Conservation (phyloP, 2,113 vertebrate genomes). For the Myotis yumanensis region DNA sequence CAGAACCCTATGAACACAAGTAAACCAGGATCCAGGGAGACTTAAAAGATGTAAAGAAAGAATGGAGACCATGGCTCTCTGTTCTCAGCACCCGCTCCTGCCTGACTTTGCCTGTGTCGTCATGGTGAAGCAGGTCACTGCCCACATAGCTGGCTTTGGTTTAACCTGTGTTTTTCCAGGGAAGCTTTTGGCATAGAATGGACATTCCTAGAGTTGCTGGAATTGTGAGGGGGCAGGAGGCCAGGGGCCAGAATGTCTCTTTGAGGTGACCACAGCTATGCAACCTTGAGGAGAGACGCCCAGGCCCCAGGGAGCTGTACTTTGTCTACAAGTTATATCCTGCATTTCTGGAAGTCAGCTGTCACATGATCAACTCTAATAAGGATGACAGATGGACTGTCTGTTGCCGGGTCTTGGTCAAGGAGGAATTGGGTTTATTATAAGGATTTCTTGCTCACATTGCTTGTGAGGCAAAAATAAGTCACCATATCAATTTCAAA, state of each 20-base stretch:
- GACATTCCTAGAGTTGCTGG: neutral
- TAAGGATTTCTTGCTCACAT: neutral
- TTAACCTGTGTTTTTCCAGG: conserved; percentile 47
- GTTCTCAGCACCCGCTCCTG: accelerated
- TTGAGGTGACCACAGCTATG: neutral
- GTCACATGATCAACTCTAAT: neutral
- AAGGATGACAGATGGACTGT: accelerated
- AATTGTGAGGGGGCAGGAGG: neutral
- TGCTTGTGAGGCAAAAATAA: neutral
- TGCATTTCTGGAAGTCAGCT: neutral
- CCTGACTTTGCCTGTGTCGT: neutral
- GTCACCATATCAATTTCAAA: neutral
- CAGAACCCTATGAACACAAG: neutral
- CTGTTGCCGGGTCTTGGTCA: too few species aligned
- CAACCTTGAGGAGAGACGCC: accelerated
- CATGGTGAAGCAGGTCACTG: neutral
- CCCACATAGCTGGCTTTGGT: neutral
- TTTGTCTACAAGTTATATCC: neutral
- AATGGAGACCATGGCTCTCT: accelerated
- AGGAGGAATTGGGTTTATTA: neutral
- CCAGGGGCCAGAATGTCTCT: neutral
- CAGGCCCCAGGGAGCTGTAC: neutral
- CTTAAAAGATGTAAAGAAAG: neutral
- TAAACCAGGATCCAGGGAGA: neutral
- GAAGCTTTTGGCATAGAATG: neutral